Evolutionary conservation across 2,888 invertebrate species (phyloP).

Genomic region (Pollenia griseotomentosa): DNA sequence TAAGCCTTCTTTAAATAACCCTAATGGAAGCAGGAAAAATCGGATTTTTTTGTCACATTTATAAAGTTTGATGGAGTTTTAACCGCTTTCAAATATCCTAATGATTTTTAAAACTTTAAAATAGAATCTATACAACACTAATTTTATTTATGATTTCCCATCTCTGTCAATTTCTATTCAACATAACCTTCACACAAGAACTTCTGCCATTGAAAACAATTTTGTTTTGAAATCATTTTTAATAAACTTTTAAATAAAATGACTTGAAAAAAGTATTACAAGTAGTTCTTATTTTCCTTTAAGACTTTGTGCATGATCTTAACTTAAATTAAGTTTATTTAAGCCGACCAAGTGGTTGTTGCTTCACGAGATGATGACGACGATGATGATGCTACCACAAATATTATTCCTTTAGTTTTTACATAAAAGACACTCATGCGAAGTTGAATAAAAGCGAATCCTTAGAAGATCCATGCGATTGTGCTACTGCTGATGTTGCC

Average conservation of each 20-base stretch:
- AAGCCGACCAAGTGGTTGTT: constrained; percentile 29
- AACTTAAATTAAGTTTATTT: constrained; percentile 70
- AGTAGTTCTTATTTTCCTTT: constrained; percentile 14
- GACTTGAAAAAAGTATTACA: constrained; percentile 55
- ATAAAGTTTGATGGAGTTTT: too few relatives aligned
- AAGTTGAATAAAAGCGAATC: constrained; percentile 35
- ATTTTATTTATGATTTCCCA: constrained; percentile 15
- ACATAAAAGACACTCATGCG: constrained; percentile 28
- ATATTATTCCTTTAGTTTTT: constrained; percentile 1
- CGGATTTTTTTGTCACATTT: too few relatives aligned
- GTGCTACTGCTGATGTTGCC: constrained; percentile 53
- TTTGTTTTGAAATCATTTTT: constrained; percentile 70
- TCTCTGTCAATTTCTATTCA: constrained; percentile 35
- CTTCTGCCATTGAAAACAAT: constrained; percentile 48
- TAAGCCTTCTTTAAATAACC: too few relatives aligned
- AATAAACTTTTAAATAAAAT: constrained; percentile 72
- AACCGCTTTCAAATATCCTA: not conserved
- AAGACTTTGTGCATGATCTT: constrained; percentile 8
- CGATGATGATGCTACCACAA: constrained; percentile 39
- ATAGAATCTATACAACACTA: not conserved
- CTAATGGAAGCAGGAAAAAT: too few relatives aligned
- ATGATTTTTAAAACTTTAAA: not conserved
- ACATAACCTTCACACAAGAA: constrained; percentile 32
- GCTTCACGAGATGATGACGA: not conserved
- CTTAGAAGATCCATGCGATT: constrained; percentile 10